Evolutionary conservation across 2,888 invertebrate genomes (phyloP).

Genomic region (Trachelus tabidus): DNA sequence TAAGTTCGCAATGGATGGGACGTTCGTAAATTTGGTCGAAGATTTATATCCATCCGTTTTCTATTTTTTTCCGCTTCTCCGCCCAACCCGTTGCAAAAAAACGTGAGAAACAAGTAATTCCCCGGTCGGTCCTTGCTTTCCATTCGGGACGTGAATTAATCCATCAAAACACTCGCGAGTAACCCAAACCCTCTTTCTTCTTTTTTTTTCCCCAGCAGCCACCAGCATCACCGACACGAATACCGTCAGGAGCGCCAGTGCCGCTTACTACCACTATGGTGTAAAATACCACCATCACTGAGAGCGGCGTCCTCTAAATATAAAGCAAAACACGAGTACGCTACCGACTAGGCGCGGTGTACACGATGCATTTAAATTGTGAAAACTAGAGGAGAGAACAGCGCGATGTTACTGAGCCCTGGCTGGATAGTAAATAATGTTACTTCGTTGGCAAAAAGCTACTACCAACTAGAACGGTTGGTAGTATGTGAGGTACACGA

Average conservation of each 20-base stretch:
- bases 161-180: conserved; percentile 55
- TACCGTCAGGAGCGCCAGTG: not conserved
- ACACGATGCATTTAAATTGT: not conserved
- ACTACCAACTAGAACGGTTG: not conserved
- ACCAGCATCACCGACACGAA: conserved; percentile 1
- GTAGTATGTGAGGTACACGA: not conserved
- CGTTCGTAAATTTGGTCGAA: not conserved
- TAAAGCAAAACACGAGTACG: conserved; percentile 22
- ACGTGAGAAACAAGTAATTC: conserved; percentile 41
- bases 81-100: not conserved
- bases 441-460: not conserved
- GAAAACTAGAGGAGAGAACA: not conserved
- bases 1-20: not conserved
- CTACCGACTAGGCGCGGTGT: not conserved
- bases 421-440: not conserved
- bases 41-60: not conserved
- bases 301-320: conserved; percentile 7
- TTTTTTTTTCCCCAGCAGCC: conserved; percentile 11
- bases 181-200: conserved; percentile 44
- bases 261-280: not conserved
- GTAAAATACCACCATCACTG: not conserved
- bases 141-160: conserved; percentile 58
- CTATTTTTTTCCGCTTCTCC: not conserved
- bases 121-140: conserved; percentile 50
- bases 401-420: not conserved